Conservation (phyloP, 2,888 invertebrate genomes). For the Pandemis cinnamomeana region DNA sequence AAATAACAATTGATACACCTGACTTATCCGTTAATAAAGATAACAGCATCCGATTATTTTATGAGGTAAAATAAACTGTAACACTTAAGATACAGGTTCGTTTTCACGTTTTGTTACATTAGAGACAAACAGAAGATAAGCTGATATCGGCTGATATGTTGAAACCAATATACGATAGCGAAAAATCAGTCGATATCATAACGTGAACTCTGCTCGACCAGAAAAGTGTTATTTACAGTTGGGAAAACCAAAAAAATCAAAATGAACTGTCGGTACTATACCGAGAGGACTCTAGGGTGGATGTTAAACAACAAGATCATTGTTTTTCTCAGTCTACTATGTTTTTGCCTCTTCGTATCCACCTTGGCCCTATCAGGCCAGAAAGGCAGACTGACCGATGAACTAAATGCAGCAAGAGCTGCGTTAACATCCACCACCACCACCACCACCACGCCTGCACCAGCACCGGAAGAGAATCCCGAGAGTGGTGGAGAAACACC, state of each 20-base stretch:
- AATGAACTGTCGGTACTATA: constrained; percentile 65
- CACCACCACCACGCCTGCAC: constrained; percentile 26
- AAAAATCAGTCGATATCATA: constrained; percentile 40
- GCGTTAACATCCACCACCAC: constrained; percentile 39
- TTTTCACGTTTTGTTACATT: neutral
- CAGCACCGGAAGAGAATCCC: constrained; percentile 17
- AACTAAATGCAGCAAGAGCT: constrained; percentile 53
- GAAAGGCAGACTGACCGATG: constrained; percentile 55
- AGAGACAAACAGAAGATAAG: constrained; percentile 21
- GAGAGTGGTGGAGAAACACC: constrained; percentile 8
- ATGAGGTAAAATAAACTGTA: constrained; percentile 10
- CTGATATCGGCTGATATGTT: constrained; percentile 31
- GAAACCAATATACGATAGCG: constrained; percentile 36
- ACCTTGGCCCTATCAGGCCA: constrained; percentile 68
- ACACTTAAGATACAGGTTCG: neutral
- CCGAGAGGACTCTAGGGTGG: constrained; percentile 64
- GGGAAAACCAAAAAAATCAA: constrained; percentile 6
- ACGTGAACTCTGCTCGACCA: constrained; percentile 4
- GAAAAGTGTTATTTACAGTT: constrained; percentile 9
- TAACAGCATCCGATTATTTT: neutral
- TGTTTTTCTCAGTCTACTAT: constrained; percentile 66
- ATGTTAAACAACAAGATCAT: constrained; percentile 73
- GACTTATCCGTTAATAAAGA: neutral
- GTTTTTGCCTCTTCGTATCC: constrained; percentile 72
- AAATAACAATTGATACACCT: neutral